Base-by-base conservation (phyloP, 2,797 vertebrate genomes). In the Mastacembelus armatus region DNA sequence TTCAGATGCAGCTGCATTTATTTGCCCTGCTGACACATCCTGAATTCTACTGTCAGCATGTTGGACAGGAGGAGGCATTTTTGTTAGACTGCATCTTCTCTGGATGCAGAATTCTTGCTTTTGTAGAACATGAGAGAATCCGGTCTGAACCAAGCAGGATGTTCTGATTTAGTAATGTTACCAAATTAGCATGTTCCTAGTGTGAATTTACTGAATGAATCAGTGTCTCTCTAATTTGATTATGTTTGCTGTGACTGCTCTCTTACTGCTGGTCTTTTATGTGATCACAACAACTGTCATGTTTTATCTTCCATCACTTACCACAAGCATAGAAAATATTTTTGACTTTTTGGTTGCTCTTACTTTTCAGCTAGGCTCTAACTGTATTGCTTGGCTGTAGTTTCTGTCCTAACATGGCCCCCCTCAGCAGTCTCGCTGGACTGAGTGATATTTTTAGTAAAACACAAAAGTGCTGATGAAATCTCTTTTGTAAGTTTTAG, bases 1-100 rank as follows among this genome's bases (percentile, higher is more conserved):
- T 27, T 80, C 57, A 66, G 73, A 85, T 84, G 74, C 50, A 66
- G 44, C 73, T 73, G 44, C 67, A 63, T 82, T 85, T 83, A 66
- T 74, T 78, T 80, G 66, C 29, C 54, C 33, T 26, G 54, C 70
- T 73, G 69, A 61, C 61, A 39, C 66, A 67, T 84, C 83, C 59
- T 68, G 77, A 71, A 67, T 55, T 63, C 39, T 71, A 19, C 48
- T 48, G 75, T 68, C 78, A 55, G 73, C 48, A 55, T 19, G 55
- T 36, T 44, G 62, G 74, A 82, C 57, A 16, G 57, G 48, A 73
- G 66, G 49, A 77, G 66, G 26, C 66, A 32, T 45, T 48, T n/a
- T 43, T 77, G 63, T 81, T 74, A 62, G 81, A 24, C 61, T 52
- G 47, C n/a, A 27, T 76, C 55, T 60, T 32, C 14, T 62, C 42